Base-by-base conservation (phyloP, 2,113 vertebrate genomes). In the Labeo catla region DNA sequence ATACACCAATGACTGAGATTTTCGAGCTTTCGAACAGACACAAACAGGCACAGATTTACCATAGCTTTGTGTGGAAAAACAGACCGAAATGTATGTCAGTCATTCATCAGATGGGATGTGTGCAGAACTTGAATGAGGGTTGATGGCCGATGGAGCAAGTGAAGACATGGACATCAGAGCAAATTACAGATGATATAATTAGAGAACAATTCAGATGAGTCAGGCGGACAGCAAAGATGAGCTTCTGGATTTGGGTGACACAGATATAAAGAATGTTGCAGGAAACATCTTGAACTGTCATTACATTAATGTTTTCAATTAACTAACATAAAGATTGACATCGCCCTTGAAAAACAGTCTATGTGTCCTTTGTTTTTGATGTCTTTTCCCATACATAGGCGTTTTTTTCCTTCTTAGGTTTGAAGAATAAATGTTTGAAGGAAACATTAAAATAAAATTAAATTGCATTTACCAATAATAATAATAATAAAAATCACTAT, bases 1-100 rank as follows among this genome's bases (percentile, higher is more conserved):
- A 66, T 34, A 2, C 23, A 34, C 97, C 12, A 39, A 28, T 63
- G n/a, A 15, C 28, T 7, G 11, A 15, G 28, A 12, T 23, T 13
- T 63, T 23, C 59, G 0, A n/a, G 8, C 2, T 54, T 28, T 28
- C 28, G 28, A 28, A 28, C 28, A 28, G 2, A 28, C 28, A 28
- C 28, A 28, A 28, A 28, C 2, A 28, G 28, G 28, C 28, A 28
- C 28, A 28, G 28, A 28, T 28, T 28, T 28, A 28, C 1, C 28
- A 28, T 1, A 28, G 28, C 28, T 28, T 7, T 59, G 54, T 21
- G 16, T 59, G 8, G 28, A 21, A 19, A 8, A n/a, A 23, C 59
- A 61, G 21, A 61, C 21, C 10, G 0, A 63, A 28, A 63, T 63
- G 1, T 28, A 61, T 63, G 23, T 28, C 63, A 65, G 28, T 65